A percentile compares a stretch with the other conserved stretches of the same genome.
These are phyloP conservation scores for Plebejus melissa DNA, from an alignment of 2,888 invertebrate species.

Conservation along the genomic window DNA sequence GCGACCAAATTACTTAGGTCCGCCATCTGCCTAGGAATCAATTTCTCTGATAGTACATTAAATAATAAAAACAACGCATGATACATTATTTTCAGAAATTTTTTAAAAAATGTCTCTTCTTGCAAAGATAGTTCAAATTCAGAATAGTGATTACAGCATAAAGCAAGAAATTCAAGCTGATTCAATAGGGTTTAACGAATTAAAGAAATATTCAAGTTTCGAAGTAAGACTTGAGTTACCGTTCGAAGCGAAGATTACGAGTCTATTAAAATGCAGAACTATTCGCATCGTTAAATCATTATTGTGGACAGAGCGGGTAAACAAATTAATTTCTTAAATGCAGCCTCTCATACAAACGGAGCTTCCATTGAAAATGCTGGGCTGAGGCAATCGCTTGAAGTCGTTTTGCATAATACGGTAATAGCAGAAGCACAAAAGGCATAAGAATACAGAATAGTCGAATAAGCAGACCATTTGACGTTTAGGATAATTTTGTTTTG, in stretches of 20 bases:
- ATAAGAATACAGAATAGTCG: constrained; percentile 36
- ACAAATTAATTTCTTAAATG: constrained; percentile 45
- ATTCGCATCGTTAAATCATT: constrained; percentile 36
- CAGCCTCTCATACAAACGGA: constrained; percentile 47
- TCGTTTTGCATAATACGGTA: constrained; percentile 72
- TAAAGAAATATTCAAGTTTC: not conserved
- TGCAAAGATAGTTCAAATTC: not conserved
- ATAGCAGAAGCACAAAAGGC: constrained; percentile 63
- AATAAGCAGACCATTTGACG: constrained; percentile 31
- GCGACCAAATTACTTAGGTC: too few species aligned
- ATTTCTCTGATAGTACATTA: too few species aligned
- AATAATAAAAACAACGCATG: too few species aligned
- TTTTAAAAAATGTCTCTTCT: not conserved
- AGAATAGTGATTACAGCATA: not conserved
- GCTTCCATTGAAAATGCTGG: constrained; percentile 55
- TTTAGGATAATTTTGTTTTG: constrained; percentile 17
- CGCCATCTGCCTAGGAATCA: too few species aligned
- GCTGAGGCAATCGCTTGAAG: constrained; percentile 63
- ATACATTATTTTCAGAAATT: too few species aligned
- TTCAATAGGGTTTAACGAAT: not conserved
- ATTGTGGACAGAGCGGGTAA: constrained; percentile 39
- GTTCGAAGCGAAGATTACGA: not conserved
- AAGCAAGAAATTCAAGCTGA: not conserved
- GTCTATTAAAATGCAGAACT: constrained; percentile 10
- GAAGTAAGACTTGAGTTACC: not conserved